phyloP scores from a whole-genome alignment of 2,888 invertebrate genomes.

The Dorcus hopei region DNA sequence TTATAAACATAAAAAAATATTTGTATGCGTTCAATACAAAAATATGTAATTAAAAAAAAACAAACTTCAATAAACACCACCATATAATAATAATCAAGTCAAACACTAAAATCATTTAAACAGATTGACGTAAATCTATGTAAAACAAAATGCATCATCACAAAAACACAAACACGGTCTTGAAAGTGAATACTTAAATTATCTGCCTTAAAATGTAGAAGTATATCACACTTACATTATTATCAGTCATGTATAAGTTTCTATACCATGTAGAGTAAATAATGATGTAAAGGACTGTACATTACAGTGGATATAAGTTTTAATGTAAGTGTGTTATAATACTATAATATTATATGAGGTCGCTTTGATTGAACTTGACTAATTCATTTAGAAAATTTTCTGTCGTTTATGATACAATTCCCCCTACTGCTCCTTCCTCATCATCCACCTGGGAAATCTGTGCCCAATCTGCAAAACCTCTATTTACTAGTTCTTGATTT shows the following conservation, averaged over 20 bases:
- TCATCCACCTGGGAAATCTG: conserved; percentile 6
- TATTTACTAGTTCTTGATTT: conserved; percentile 81
- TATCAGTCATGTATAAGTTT: no score
- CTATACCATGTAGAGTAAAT: no score
- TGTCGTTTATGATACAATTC: conserved; percentile 3
- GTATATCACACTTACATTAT: no score
- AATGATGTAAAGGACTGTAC: no score
- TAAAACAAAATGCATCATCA: conserved; percentile 6
- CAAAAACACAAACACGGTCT: conserved; percentile 1
- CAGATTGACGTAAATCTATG: neutral
- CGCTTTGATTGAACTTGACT: neutral
- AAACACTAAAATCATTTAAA: neutral
- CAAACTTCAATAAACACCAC: neutral
- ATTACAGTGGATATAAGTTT: no score
- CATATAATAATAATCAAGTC: neutral
- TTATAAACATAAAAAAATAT: no score
- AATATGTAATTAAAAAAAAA: no score
- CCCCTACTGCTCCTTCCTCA: conserved; percentile 19
- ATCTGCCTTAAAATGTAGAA: no score
- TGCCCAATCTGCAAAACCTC: conserved; percentile 77
- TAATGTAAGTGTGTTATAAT: no score
- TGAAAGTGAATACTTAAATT: neutral
- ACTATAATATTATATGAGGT: no score
- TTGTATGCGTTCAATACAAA: no score
- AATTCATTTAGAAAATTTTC: conserved; percentile 6